Evolutionary conservation across 2,888 invertebrate genomes (phyloP), one percentile per base, ranked within the genome.

Genomic region (Archips crataeganus): DNA sequence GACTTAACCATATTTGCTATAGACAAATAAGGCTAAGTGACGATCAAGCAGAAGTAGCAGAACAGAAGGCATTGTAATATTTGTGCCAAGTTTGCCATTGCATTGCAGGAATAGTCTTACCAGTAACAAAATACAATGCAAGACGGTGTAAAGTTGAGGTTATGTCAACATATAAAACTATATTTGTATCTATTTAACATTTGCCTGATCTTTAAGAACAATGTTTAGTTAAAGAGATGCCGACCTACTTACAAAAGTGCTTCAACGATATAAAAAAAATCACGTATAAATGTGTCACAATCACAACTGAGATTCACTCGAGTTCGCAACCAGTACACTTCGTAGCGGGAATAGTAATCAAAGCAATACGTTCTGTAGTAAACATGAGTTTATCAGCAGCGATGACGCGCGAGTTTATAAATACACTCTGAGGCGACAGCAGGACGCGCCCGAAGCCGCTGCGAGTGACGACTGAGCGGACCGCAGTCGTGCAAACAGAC

Each of bases 401-500:
- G 77, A 86, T 92, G 92, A 91, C 90, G 92, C 86, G 86, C 80
- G 82, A 84, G 89, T 90, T 89, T 93, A 92, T 91, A 89, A 90
- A 92, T 92, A 93, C 80, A 87, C 86, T 80, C 83, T 81, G 82
- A 87, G 92, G 90, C 91, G 92, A 89, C 92, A 86, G 84, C 86
- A 91, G 91, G 93, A 91, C 93, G 92, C 92, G 89, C 87, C 90
- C 88, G 89, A 85, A 86, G 88, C 87, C 87, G 87, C 84, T 81
- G 84, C 82, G 80, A 90, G 88, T 87, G 90, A 78, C 69, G 70
- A 74, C 74, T 70, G 74, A 69, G 61, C 34, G 64, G 69, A 57
- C 62, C 51, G 54, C 70, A 63, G 68, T 60, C 60, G 69, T 54
- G 60, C 49, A 47, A 60, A 71, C 71, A 65, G 57, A 67, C 62